Evolutionary conservation across 2,113 vertebrate genomes (phyloP).

Genomic region (Ramphastos sulfuratus): DNA sequence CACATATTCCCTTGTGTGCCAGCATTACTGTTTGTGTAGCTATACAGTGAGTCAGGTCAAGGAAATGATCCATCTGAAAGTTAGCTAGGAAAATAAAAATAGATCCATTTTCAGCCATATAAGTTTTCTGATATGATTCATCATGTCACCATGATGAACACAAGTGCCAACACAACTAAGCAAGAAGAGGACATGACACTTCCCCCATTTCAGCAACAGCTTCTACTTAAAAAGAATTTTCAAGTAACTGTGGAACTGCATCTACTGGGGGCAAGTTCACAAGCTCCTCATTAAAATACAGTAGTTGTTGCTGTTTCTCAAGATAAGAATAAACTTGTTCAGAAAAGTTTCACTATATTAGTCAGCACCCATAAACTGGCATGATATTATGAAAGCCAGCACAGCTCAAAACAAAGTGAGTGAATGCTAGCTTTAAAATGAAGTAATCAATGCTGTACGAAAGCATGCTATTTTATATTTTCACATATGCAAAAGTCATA

Average conservation of each 20-base stretch:
- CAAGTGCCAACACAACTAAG: not conserved
- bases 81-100: constrained; percentile 37
- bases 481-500: fast-evolving
- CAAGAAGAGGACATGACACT: constrained; percentile 12
- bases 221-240: constrained; percentile 19
- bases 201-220: constrained; percentile 28
- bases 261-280: not conserved
- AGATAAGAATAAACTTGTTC: constrained; percentile 38
- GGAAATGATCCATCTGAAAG: constrained; percentile 42
- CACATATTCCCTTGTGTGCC: fast-evolving
- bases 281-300: constrained; percentile 39
- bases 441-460: not conserved
- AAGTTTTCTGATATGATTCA: constrained; percentile 48
- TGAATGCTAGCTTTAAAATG: not conserved
- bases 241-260: constrained; percentile 24
- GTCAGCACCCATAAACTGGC: not conserved
- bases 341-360: not conserved
- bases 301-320: constrained; percentile 25
- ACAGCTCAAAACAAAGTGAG: not conserved
- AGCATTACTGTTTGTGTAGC: not conserved
- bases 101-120: constrained; percentile 16
- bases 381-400: not conserved
- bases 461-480: not conserved
- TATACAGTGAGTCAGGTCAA: not conserved
- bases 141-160: not conserved